phyloP scores from a whole-genome alignment of 2,888 invertebrate genomes.

The Chesias legatella region DNA sequence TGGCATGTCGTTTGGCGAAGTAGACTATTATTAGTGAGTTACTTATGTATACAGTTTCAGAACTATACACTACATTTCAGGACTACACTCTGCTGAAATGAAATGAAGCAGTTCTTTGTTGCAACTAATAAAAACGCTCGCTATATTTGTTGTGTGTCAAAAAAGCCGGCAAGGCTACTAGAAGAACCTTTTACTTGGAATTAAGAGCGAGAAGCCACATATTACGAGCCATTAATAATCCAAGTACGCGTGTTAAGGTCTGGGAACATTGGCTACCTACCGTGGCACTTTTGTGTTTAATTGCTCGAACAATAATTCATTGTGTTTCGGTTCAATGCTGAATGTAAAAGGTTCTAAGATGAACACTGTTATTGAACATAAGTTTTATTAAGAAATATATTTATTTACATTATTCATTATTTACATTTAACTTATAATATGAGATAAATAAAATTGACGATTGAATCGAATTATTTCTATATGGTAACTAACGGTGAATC shows the following conservation, averaged over 20 bases:
- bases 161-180: conserved; percentile 56
- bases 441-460: conserved; percentile 5
- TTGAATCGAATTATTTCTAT: not conserved
- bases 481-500: not conserved
- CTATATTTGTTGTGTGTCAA: conserved; percentile 38
- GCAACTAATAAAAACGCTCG: not conserved
- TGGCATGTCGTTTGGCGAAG: too few species aligned
- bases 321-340: conserved; percentile 27
- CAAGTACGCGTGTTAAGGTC: conserved; percentile 53
- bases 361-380: conserved; percentile 37
- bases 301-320: conserved; percentile 24
- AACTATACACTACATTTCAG: too few species aligned
- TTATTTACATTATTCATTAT: conserved; percentile 58
- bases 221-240: conserved; percentile 62
- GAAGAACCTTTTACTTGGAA: conserved; percentile 63
- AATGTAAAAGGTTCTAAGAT: conserved; percentile 19
- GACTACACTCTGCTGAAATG: not conserved
- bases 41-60: too few species aligned
- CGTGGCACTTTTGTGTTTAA: conserved; percentile 29
- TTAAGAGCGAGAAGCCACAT: conserved; percentile 52
- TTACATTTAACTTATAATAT: conserved; percentile 46
- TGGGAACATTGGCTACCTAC: conserved; percentile 46
- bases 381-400: conserved; percentile 41
- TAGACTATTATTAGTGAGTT: too few species aligned
- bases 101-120: not conserved